These are phyloP conservation scores for Bothrops jararaca DNA, from an alignment of 2,113 vertebrate genomes.

Conservation along the genomic window DNA sequence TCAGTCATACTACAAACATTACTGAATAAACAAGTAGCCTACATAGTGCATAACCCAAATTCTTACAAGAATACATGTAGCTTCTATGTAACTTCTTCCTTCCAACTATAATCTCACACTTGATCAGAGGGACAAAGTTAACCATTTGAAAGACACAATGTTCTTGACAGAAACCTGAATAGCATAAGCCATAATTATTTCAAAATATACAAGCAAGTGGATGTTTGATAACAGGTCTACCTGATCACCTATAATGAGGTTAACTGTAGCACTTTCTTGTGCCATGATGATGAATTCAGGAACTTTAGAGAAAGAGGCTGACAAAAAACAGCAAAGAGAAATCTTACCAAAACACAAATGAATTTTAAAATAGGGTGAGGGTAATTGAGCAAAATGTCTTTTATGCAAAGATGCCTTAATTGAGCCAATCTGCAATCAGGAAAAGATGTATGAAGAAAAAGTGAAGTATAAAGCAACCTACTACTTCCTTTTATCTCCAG, in stretches of 20 bases:
- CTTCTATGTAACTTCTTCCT: not conserved
- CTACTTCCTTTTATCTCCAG: not conserved
- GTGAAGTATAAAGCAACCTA: not conserved
- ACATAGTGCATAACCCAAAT: not conserved
- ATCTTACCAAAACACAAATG: not conserved
- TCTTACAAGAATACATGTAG: not conserved
- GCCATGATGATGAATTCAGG: slow-evolving; percentile 9
- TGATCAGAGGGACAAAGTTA: not conserved
- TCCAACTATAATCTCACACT: not conserved
- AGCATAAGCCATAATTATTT: not conserved
- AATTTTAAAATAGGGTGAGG: slow-evolving; percentile 8
- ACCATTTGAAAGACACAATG: not conserved
- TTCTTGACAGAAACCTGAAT: slow-evolving; percentile 1
- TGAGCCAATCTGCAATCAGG: not conserved
- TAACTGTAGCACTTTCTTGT: not conserved
- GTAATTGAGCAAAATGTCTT: not conserved
- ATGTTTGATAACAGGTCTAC: not conserved
- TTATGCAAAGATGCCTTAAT: slow-evolving; percentile 17
- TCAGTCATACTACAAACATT: not conserved
- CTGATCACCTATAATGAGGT: not conserved
- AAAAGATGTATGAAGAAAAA: slow-evolving; percentile 10
- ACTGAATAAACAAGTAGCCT: not conserved
- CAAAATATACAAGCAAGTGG: not conserved
- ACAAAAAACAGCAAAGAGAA: fast-evolving
- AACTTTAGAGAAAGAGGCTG: not conserved